phyloP scores from a whole-genome alignment of 2,888 invertebrate species.

The Chymomyza amoena region DNA sequence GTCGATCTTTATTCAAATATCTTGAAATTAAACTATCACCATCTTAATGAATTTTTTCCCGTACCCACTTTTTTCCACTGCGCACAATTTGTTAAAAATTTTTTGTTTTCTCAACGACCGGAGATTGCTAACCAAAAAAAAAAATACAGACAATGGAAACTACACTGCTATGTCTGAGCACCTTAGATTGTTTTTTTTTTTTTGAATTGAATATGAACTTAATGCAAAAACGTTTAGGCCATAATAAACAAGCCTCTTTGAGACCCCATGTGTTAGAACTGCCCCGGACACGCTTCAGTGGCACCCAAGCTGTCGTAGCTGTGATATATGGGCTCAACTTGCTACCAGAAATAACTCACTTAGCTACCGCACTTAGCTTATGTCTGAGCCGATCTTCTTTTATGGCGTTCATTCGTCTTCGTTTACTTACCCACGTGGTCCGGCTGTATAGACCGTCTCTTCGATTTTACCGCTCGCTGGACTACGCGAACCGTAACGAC shows the following conservation, averaged over 20 bases:
- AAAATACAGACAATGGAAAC: neutral
- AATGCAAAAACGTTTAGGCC: slow-evolving; percentile 62
- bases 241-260: slow-evolving; percentile 12
- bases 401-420: slow-evolving; percentile 17
- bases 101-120: slow-evolving; percentile 64
- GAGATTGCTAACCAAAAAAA: slow-evolving; percentile 61
- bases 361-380: slow-evolving; percentile 36
- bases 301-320: slow-evolving; percentile 30
- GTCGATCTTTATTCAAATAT: slow-evolving; percentile 27
- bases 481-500: slow-evolving; percentile 86
- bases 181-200: neutral
- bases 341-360: slow-evolving; percentile 49
- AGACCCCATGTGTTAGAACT: slow-evolving; percentile 63
- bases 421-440: slow-evolving; percentile 84
- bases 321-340: slow-evolving; percentile 59
- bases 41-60: slow-evolving; percentile 39
- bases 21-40: slow-evolving; percentile 37
- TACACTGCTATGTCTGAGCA: neutral
- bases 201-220: slow-evolving; percentile 50
- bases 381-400: slow-evolving; percentile 4
- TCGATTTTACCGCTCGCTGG: slow-evolving; percentile 85
- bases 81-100: slow-evolving; percentile 67
- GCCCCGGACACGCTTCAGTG: slow-evolving; percentile 68
- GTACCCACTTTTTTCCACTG: neutral
- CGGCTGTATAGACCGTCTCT: slow-evolving; percentile 87